Conservation (phyloP, 2,888 invertebrate genomes). For the Periphyllus acericola region DNA sequence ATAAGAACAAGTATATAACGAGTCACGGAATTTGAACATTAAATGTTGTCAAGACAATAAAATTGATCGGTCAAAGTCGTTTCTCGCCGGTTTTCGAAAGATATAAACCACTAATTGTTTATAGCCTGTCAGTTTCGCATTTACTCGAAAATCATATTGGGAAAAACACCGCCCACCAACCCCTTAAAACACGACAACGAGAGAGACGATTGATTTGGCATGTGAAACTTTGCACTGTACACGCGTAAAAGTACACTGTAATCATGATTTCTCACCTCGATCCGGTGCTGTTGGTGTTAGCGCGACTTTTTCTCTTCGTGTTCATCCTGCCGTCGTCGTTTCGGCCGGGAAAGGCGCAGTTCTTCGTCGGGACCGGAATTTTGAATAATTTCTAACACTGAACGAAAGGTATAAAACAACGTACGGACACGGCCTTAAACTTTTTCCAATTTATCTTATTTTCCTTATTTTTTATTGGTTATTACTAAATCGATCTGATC, state of each 20-base stretch:
- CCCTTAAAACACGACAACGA: too few relatives aligned
- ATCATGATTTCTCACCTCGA: slow-evolving; percentile 72
- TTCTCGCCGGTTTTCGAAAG: too few relatives aligned
- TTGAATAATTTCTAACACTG: slow-evolving; percentile 71
- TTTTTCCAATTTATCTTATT: background rate
- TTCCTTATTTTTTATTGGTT: too few relatives aligned
- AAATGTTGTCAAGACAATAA: too few relatives aligned
- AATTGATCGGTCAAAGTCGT: too few relatives aligned
- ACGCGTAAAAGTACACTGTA: background rate
- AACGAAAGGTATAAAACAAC: background rate
- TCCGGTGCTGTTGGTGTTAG: slow-evolving; percentile 71
- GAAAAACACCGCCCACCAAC: too few relatives aligned
- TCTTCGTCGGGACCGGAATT: slow-evolving; percentile 88
- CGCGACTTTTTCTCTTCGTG: slow-evolving; percentile 82
- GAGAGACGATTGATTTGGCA: background rate
- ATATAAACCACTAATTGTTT: too few relatives aligned
- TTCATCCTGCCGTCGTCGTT: slow-evolving; percentile 75
- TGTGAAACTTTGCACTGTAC: background rate
- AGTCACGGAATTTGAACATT: too few relatives aligned
- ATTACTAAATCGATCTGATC: background rate
- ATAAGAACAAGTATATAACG: too few relatives aligned
- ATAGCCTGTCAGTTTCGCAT: too few relatives aligned
- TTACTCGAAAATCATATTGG: too few relatives aligned
- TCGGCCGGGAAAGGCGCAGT: slow-evolving; percentile 79
- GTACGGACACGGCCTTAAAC: slow-evolving; percentile 2